Conservation (phyloP, 2,888 invertebrate species). For the Stenodema calcarata region DNA sequence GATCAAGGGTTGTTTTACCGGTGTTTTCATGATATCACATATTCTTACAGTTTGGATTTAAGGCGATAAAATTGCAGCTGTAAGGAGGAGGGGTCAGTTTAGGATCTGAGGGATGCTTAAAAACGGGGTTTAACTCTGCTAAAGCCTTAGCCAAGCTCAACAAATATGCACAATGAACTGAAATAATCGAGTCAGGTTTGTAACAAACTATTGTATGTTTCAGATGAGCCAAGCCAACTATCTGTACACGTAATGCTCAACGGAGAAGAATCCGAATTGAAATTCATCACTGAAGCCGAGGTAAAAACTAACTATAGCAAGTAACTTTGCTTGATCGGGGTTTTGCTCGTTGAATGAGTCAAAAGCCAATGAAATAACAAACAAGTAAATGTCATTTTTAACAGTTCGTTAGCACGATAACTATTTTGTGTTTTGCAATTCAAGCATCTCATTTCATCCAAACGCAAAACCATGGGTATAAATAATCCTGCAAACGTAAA, state of each 20-base stretch:
- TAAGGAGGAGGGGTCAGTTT: too few species aligned
- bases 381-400: neutral
- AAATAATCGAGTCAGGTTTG: too few species aligned
- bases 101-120: too few species aligned
- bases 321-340: neutral
- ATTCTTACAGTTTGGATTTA: too few species aligned
- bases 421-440: neutral
- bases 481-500: neutral
- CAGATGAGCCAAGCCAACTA: slow-evolving; percentile 78
- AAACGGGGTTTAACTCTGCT: too few species aligned
- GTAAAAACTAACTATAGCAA: slow-evolving; percentile 62
- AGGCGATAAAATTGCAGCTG: too few species aligned
- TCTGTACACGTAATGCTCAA: slow-evolving; percentile 92
- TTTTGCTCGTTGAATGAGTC: neutral
- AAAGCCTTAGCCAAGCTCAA: too few species aligned
- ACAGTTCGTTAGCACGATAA: neutral
- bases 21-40: too few species aligned
- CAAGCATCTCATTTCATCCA: neutral
- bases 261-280: slow-evolving; percentile 90
- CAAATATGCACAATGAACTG: too few species aligned
- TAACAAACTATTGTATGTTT: slow-evolving; percentile 54
- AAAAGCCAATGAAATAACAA: neutral
- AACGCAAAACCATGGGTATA: neutral
- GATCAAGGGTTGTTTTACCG: too few species aligned
- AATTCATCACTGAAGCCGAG: slow-evolving; percentile 77